Evolutionary conservation across 2,888 invertebrate species (phyloP).

Genomic region (Malthinus seriepunctatus): DNA sequence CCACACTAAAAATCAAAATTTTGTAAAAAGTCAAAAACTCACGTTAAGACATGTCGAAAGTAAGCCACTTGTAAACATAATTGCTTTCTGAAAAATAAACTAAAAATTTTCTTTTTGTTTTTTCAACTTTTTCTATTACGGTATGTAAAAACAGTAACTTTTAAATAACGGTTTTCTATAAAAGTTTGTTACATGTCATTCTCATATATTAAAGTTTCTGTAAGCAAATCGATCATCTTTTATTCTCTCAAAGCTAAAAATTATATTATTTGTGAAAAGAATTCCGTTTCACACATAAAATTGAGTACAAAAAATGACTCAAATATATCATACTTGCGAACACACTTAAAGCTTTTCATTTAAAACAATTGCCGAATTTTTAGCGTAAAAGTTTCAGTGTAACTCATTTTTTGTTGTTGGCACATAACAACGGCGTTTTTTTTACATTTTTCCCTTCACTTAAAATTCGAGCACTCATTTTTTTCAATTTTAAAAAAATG

Average conservation of each 20-base stretch:
- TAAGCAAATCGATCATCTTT: constrained; percentile 30
- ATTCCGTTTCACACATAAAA: constrained; percentile 26
- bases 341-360: constrained; percentile 13
- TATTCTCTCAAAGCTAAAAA: constrained; percentile 17
- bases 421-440: neutral
- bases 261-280: constrained; percentile 35
- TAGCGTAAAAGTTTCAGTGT: neutral
- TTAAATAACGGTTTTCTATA: constrained; percentile 32
- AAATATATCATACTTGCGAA: constrained; percentile 23
- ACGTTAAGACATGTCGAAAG: too few species aligned
- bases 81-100: too few species aligned
- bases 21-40: too few species aligned
- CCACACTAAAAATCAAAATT: too few species aligned
- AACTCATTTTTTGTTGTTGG: neutral
- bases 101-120: neutral
- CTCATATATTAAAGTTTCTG: constrained; percentile 36
- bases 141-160: constrained; percentile 26
- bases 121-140: constrained; percentile 32
- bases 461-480: too few species aligned
- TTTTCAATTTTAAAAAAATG: too few species aligned
- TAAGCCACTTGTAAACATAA: too few species aligned
- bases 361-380: constrained; percentile 11
- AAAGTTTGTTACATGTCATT: constrained; percentile 28
- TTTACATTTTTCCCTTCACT: too few species aligned
- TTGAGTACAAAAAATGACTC: constrained; percentile 23